Percentiles rank a stretch among this genome's conserved stretches.
Conservation (phyloP, 2,113 vertebrate species). For the Pangasianodon gigas region DNA sequence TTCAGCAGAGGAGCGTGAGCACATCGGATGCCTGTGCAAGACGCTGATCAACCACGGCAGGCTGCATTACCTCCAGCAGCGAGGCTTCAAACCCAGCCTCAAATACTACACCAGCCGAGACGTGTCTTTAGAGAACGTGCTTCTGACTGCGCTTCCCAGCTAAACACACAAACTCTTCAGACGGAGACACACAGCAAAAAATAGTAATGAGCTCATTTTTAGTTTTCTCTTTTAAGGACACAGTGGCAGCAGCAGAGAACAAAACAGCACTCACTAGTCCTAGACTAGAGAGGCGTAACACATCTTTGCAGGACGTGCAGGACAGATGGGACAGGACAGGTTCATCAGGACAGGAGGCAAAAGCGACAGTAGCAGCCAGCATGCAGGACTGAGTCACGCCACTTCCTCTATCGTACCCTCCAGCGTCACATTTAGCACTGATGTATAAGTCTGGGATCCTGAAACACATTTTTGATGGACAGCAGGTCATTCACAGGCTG, state of each 20-base stretch:
- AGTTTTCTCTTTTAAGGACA: not conserved
- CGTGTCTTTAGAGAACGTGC: constrained; percentile 90
- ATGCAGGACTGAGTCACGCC: constrained; percentile 40
- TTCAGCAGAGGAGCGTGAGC: constrained; percentile 78
- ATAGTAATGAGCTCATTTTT: not conserved
- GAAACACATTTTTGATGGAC: constrained; percentile 43
- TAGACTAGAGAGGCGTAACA: not conserved
- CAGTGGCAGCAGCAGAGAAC: not conserved
- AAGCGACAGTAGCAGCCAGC: constrained; percentile 16
- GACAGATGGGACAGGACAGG: constrained; percentile 1
- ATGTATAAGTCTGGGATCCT: constrained; percentile 54
- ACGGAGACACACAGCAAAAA: not conserved
- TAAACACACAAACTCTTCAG: not conserved
- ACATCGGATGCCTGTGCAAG: constrained; percentile 86
- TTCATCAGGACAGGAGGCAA: not conserved
- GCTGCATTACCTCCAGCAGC: constrained; percentile 77
- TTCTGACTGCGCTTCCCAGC: constrained; percentile 83
- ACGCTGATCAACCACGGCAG: constrained; percentile 86
- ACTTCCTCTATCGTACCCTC: constrained; percentile 20
- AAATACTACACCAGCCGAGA: constrained; percentile 74
- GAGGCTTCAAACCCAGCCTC: constrained; percentile 77
- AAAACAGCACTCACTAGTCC: constrained; percentile 17
- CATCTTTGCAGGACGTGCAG: not conserved
- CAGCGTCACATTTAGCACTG: constrained; percentile 56
- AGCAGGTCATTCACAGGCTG: not conserved